A percentile compares a stretch with the other conserved stretches of the same genome.
These are phyloP conservation scores for Flexamia atlantica DNA, from an alignment of 2,888 invertebrate genomes.

Conservation along the genomic window DNA sequence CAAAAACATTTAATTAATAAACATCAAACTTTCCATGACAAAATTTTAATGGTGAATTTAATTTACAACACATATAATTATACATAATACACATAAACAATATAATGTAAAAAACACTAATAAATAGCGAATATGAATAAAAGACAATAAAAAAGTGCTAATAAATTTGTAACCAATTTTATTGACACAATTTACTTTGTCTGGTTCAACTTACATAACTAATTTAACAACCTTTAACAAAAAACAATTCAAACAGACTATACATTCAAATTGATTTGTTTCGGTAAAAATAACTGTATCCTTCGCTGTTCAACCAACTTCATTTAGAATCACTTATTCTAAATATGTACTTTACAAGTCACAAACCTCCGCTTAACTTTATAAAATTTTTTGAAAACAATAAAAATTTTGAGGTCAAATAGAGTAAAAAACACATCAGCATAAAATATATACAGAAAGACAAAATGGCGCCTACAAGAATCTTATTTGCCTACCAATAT, in stretches of 20 bases:
- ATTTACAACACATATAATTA: neutral
- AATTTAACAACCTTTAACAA: neutral
- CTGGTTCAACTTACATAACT: neutral
- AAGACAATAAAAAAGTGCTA: neutral
- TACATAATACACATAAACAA: neutral
- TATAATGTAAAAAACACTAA: neutral
- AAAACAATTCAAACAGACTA: neutral
- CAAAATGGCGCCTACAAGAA: neutral
- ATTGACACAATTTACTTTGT: neutral
- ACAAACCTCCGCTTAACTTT: neutral
- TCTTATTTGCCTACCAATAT: neutral
- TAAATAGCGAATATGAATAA: neutral
- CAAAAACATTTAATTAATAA: too few relatives aligned
- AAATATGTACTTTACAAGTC: neutral
- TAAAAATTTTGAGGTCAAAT: neutral
- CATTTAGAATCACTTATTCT: neutral
- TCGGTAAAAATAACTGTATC: neutral
- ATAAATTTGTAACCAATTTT: neutral
- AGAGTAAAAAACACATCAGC: neutral
- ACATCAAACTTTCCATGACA: neutral
- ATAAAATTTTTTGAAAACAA: neutral
- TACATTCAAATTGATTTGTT: neutral
- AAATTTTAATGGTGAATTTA: neutral
- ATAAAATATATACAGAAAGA: constrained; percentile 2
- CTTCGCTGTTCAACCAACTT: neutral